Percentiles rank a stretch among this genome's conserved stretches.
Evolutionary conservation across 37 sponge, comb jelly and placozoan genomes (phyloP).

Genomic region (Hexactinellida sp.): DNA sequence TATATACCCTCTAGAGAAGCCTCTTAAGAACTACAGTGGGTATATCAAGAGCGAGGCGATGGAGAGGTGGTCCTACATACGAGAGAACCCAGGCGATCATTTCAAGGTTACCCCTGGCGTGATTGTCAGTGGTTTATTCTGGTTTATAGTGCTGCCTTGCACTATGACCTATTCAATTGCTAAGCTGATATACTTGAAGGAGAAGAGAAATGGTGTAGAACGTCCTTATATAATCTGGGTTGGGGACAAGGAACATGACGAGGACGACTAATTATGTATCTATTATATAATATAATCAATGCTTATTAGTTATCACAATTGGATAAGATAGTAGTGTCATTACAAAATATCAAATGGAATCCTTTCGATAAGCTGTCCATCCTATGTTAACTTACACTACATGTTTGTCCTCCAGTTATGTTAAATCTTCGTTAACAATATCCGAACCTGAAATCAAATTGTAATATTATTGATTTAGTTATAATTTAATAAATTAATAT

Average conservation of each 20-base stretch:
- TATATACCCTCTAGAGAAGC: constrained; percentile 4
- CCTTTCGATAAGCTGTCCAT: no score
- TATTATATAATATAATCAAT: no score
- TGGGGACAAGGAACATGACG: not conserved
- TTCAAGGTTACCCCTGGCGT: constrained; percentile 55
- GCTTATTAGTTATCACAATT: no score
- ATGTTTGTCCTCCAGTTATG: no score
- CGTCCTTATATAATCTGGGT: not conserved
- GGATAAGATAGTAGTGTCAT: no score
- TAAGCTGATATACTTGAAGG: not conserved
- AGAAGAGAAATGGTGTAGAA: not conserved
- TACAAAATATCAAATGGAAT: no score
- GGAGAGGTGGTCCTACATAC: constrained; percentile 58
- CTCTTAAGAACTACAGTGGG: not conserved
- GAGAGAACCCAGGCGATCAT: constrained; percentile 47
- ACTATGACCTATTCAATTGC: constrained; percentile 19
- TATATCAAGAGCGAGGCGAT: constrained; percentile 27
- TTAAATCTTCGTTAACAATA: no score
- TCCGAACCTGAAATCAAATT: no score
- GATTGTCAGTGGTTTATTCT: constrained; percentile 28
- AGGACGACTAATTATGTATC: no score
- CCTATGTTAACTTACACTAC: no score
- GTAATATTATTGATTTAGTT: no score
- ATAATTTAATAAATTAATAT: no score
- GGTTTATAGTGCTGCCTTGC: constrained; percentile 46